These are phyloP conservation scores for Heliconius ismenius DNA, from an alignment of 2,888 invertebrate genomes.

Conservation along the genomic window DNA sequence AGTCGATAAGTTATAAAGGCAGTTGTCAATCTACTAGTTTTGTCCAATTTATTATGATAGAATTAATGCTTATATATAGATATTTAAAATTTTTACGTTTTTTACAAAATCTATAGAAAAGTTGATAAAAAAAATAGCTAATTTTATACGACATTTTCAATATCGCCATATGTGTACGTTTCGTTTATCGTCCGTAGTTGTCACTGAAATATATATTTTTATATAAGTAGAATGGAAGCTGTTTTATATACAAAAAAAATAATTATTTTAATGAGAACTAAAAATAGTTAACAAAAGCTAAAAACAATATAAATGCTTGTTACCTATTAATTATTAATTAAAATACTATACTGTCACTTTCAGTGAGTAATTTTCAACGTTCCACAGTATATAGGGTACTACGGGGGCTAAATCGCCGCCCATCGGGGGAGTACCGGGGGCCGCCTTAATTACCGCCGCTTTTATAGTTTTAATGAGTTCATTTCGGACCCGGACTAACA, in stretches of 20 bases:
- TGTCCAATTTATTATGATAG: neutral
- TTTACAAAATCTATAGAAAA: neutral
- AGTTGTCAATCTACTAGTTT: neutral
- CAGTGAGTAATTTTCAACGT: constrained; percentile 42
- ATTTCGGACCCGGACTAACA: constrained; percentile 85
- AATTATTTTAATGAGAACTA: neutral
- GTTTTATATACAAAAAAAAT: too few relatives aligned
- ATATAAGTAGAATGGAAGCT: too few relatives aligned
- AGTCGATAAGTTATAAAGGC: constrained; percentile 3
- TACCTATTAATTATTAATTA: neutral
- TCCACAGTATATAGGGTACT: constrained; percentile 40
- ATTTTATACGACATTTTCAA: too few relatives aligned
- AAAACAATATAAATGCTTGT: neutral
- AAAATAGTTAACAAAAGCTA: neutral
- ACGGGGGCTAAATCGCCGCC: constrained; percentile 56
- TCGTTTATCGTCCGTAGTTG: too few relatives aligned
- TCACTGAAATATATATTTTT: too few relatives aligned
- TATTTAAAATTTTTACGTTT: neutral
- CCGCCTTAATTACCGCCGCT: constrained; percentile 86
- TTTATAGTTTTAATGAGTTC: constrained; percentile 90
- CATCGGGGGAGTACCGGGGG: constrained; percentile 54
- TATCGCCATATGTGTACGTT: too few relatives aligned
- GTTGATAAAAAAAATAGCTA: neutral
- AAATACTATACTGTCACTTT: constrained; percentile 45
- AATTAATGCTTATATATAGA: neutral